A percentile compares a stretch with the other conserved stretches of the same genome.
Evolutionary conservation across 2,888 invertebrate species (phyloP).

Genomic region (Dinocampus coccinellae): DNA sequence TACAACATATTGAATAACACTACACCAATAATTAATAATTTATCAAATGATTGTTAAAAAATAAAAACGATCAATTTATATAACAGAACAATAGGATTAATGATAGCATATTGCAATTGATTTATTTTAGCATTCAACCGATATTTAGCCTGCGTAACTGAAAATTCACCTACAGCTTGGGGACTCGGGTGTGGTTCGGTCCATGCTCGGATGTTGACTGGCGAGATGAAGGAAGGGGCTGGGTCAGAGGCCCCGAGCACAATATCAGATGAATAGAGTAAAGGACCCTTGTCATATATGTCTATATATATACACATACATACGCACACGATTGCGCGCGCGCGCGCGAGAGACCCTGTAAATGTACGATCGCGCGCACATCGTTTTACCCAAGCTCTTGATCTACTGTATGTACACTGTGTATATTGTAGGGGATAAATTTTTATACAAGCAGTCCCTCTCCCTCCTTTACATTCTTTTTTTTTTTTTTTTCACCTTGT

Average conservation of each 20-base stretch:
- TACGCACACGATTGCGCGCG: neutral
- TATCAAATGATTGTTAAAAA: too few relatives aligned
- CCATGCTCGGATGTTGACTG: conserved; percentile 68
- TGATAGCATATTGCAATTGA: neutral
- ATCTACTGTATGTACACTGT: neutral
- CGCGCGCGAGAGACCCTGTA: too few relatives aligned
- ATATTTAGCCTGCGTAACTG: conserved; percentile 20
- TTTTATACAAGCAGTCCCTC: conserved; percentile 53
- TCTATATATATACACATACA: too few relatives aligned
- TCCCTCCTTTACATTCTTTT: conserved; percentile 38
- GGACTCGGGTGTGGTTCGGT: conserved; percentile 52
- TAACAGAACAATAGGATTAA: too few relatives aligned
- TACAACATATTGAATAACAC: neutral
- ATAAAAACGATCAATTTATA: too few relatives aligned
- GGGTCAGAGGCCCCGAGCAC: conserved; percentile 58
- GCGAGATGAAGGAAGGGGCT: conserved; percentile 48
- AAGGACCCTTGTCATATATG: conserved; percentile 54
- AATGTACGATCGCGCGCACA: too few relatives aligned
- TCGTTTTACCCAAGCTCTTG: neutral
- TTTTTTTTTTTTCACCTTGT: conserved; percentile 35
- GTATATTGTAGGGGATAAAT: conserved; percentile 55
- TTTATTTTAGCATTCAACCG: neutral
- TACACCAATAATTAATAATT: too few relatives aligned
- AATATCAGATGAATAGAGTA: conserved; percentile 68
- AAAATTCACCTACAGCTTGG: conserved; percentile 22